Evolutionary conservation across 1,140 invertebrate genomes (phyloP), one percentile per base, ranked within the genome.

Genomic region (Matsumurasca onukii): DNA sequence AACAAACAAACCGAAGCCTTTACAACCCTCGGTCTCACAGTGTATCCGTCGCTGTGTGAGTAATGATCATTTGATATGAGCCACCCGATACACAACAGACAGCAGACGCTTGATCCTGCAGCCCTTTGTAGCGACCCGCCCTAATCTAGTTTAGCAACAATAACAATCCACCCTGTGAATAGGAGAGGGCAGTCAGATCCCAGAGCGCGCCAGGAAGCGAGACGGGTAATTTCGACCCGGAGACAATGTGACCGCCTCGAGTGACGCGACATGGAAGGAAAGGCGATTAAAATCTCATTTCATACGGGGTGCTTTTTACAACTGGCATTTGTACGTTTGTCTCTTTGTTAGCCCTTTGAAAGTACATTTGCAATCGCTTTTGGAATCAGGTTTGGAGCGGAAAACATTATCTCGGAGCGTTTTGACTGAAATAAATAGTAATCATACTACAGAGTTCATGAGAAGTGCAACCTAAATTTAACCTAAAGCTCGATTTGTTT

Each of bases 81-180:
- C 55, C n/a, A 59, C 25, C 55, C 5, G 34, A 39, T 39, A 17
- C 17, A 39, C 34, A 39, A 39, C 5, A 39, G 34, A 39, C 34
- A 5, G 34, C 34, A 5, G 5, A 39, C 5, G 34, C 34, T n/a
- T n/a, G 34, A 17, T 17, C 34, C 34, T 39, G 17, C 34, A 17
- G 34, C 25, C n/a, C 55, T 59, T 59, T 59, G 55, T 59, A 9
- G 25, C 5, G 2, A 27, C 2, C 55, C 55, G 25, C 55, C 55
- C 55, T 59, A 59, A 59, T 59, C 55, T 59, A 59, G 55, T 59
- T 59, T 29, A 5, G 55, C 55, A 59, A 59, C 55, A 59, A 59
- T 59, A 59, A 59, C 55, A 59, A 29, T 24, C 20, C 30, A 5
- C n/a, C 24, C 3, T 25, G 9, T 27, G 22, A 59, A 59, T 27